Evolutionary conservation across 2,797 vertebrate species (phyloP).

Genomic region (Falco rusticolus): DNA sequence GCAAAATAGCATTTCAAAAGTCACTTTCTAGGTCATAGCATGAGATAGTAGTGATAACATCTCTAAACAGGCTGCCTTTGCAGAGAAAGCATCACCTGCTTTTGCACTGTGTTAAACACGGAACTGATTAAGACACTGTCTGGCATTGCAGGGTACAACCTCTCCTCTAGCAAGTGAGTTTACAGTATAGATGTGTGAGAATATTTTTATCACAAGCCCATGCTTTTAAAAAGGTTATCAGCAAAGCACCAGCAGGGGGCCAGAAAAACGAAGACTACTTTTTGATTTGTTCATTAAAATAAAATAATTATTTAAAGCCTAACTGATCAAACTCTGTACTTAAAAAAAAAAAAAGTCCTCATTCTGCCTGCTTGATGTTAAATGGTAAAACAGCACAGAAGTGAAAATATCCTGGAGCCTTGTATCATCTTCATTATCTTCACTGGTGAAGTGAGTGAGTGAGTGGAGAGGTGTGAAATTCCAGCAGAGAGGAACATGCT

Average conservation of each 20-base stretch:
- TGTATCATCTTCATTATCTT: conserved; percentile 67
- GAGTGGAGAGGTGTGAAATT: conserved; percentile 74
- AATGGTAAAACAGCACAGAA: conserved; percentile 26
- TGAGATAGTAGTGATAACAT: not conserved
- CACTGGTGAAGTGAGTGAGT: conserved; percentile 56
- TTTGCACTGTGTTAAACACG: not conserved
- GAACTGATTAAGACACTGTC: not conserved
- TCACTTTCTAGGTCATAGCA: not conserved
- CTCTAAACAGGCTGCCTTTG: not conserved
- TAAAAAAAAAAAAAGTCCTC: not conserved
- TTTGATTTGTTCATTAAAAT: conserved; percentile 17
- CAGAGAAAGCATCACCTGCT: not conserved
- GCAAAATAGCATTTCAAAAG: not conserved
- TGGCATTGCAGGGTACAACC: not conserved
- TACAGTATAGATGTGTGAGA: not conserved
- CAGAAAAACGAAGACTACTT: not conserved
- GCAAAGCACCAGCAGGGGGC: not conserved
- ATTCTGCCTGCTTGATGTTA: conserved; percentile 28
- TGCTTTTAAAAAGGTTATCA: conserved; percentile 13
- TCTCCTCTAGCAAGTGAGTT: not conserved
- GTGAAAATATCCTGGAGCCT: conserved; percentile 18
- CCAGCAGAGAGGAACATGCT: conserved; percentile 63
- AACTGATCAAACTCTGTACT: not conserved
- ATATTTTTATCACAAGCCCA: not conserved
- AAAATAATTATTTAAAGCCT: not conserved